These are phyloP conservation scores for Neoarius graeffei DNA, from an alignment of 2,113 vertebrate species.

Conservation along the genomic window DNA sequence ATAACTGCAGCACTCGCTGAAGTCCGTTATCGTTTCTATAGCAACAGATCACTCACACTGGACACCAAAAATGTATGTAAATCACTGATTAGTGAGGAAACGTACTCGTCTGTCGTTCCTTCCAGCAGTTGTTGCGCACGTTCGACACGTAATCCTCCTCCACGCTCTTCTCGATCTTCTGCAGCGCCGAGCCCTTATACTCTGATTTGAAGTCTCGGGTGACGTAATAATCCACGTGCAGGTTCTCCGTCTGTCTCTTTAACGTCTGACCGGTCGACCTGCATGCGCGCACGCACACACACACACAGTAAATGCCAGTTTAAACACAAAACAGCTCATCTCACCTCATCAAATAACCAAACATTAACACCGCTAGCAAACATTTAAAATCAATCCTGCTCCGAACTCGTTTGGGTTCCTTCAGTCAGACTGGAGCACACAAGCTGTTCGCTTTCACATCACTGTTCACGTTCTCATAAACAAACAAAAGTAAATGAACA, in stretches of 20 bases:
- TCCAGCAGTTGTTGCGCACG: constrained; percentile 97
- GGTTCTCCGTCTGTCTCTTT: constrained; percentile 90
- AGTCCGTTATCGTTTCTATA: neutral
- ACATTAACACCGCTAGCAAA: too few relatives aligned
- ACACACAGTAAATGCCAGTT: neutral
- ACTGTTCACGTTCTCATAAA: too few relatives aligned
- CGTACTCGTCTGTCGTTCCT: constrained; percentile 96
- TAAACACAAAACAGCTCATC: neutral
- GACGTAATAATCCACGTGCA: constrained; percentile 88
- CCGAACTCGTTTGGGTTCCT: too few relatives aligned
- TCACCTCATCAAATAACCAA: too few relatives aligned
- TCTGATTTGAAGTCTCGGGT: constrained; percentile 93
- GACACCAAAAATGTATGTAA: neutral
- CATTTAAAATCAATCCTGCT: too few relatives aligned
- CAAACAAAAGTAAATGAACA: too few relatives aligned
- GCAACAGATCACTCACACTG: neutral
- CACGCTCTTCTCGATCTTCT: constrained; percentile 94
- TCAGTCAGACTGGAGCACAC: neutral
- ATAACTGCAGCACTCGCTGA: neutral
- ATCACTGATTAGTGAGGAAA: constrained; percentile 17
- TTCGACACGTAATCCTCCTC: constrained; percentile 96
- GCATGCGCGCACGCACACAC: constrained; percentile 17
- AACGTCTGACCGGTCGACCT: constrained; percentile 91
- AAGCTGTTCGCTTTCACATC: neutral
- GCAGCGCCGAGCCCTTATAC: constrained; percentile 85